phyloP scores from a whole-genome alignment of 92 coral and sea anemone genomes.

The Meandrina meandrites region DNA sequence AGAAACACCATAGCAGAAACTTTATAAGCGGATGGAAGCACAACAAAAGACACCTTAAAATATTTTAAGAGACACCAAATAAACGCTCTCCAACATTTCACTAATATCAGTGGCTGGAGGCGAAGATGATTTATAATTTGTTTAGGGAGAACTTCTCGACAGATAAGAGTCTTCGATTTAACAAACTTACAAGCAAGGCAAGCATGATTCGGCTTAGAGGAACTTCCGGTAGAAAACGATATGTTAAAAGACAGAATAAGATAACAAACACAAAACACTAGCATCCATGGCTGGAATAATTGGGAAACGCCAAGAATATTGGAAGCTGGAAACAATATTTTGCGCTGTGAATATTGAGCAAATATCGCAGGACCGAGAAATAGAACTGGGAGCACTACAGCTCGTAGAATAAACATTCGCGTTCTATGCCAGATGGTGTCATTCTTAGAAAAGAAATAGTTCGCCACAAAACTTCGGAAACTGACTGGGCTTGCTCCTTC shows the following conservation, averaged over 20 bases:
- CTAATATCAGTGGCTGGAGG: neutral
- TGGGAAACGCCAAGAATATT: neutral
- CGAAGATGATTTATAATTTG: neutral
- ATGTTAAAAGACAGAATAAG: neutral
- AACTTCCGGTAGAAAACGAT: neutral
- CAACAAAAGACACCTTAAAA: neutral
- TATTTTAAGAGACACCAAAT: neutral
- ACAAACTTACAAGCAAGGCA: neutral
- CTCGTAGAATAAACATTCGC: neutral
- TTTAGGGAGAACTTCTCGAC: neutral
- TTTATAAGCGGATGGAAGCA: neutral
- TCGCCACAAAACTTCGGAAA: neutral
- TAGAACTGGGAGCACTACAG: neutral
- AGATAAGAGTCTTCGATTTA: neutral
- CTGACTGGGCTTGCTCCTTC: constrained; percentile 32
- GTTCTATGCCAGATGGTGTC: neutral
- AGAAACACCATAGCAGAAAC: neutral
- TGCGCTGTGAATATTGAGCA: no score
- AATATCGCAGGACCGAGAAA: neutral
- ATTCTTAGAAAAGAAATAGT: neutral
- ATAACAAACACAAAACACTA: neutral
- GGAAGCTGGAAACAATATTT: neutral
- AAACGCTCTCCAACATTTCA: neutral
- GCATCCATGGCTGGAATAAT: neutral
- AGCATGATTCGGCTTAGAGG: neutral